These are phyloP conservation scores for Ochotona princeps DNA, from an alignment of 2,113 vertebrate genomes.

Conservation along the genomic window DNA sequence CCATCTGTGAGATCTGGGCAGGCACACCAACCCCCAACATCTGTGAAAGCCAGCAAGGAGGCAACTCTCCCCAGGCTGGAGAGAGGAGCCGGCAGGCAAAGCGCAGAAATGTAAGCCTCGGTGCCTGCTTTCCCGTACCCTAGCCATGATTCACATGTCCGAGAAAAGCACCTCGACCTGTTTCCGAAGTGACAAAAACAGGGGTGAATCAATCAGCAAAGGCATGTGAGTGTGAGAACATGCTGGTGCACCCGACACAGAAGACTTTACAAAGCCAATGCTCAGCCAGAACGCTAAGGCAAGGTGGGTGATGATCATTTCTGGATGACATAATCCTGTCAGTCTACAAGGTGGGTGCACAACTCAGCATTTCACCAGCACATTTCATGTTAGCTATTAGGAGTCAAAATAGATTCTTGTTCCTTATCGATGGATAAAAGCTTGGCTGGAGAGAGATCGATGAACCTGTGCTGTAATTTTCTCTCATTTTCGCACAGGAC, in stretches of 20 bases:
- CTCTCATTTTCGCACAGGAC: conserved; percentile 59
- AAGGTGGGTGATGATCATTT: not conserved
- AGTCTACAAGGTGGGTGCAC: not conserved
- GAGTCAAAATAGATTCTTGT: not conserved
- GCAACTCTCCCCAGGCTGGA: not conserved
- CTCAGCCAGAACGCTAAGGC: not conserved
- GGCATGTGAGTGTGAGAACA: too few relatives aligned
- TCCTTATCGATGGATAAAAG: not conserved
- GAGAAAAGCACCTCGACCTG: not conserved
- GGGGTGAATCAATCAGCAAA: not conserved
- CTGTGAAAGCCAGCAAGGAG: not conserved
- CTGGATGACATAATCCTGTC: not conserved
- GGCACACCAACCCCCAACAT: not conserved
- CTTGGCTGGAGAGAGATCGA: not conserved
- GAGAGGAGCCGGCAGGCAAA: not conserved
- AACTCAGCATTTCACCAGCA: not conserved
- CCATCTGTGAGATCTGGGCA: not conserved
- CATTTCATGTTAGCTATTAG: not conserved
- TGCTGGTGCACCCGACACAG: not conserved
- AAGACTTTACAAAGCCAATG: not conserved
- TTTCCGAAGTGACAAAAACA: not conserved
- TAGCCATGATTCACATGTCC: not conserved
- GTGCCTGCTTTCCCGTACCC: not conserved
- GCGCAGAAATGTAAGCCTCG: not conserved
- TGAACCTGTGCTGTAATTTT: not conserved